These are phyloP conservation scores for Noctua janthe DNA, from an alignment of 2,888 invertebrate genomes.

Conservation along the genomic window DNA sequence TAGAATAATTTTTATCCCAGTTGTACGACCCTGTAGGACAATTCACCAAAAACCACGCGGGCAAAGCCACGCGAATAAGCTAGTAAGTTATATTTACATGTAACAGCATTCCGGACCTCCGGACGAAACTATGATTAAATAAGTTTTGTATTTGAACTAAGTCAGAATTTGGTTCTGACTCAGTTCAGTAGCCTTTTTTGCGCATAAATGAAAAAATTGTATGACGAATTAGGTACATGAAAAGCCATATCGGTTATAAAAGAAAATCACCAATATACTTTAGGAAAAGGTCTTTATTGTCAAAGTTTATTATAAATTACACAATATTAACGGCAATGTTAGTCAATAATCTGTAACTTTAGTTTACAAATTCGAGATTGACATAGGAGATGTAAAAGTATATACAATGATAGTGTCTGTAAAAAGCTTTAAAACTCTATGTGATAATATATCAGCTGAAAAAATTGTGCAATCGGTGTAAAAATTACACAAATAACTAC, in stretches of 20 bases:
- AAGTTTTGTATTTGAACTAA: no score
- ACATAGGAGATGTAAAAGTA: slow-evolving; percentile 70
- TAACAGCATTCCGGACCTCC: no score
- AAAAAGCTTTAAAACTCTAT: slow-evolving; percentile 70
- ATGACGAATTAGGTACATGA: no score
- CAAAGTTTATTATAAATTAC: slow-evolving; percentile 83
- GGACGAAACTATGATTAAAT: no score
- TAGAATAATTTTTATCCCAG: no score
- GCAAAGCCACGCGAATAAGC: no score
- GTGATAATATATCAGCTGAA: slow-evolving; percentile 30
- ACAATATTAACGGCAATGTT: slow-evolving; percentile 82
- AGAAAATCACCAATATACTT: slow-evolving; percentile 65
- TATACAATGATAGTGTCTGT: slow-evolving; percentile 69
- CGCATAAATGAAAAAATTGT: no score
- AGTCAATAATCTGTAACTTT: slow-evolving; percentile 60
- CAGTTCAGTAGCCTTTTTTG: no score
- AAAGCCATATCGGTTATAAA: not conserved
- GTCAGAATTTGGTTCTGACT: no score
- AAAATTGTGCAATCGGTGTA: slow-evolving; percentile 58
- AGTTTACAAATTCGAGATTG: slow-evolving; percentile 75
- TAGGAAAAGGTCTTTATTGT: slow-evolving; percentile 86
- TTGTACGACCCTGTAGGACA: no score
- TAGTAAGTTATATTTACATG: no score
- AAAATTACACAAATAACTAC: slow-evolving; percentile 58
- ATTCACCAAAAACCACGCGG: no score